Evolutionary conservation across 1,140 invertebrate genomes (phyloP).

Genomic region (Delia radicum): DNA sequence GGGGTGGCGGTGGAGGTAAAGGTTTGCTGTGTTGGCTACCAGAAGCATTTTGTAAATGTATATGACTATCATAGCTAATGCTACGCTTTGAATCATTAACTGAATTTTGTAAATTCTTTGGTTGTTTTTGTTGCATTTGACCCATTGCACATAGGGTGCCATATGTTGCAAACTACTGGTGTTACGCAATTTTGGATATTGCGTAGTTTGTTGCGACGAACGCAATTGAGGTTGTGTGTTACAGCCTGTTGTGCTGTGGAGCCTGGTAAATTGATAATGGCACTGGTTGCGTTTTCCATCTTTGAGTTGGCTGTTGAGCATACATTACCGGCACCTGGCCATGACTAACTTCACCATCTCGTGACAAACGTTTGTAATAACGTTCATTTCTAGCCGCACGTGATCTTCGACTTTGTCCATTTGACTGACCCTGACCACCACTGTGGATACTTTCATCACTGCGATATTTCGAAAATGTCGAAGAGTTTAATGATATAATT

Average conservation of each 20-base stretch:
- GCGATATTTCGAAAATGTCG: constrained; percentile 64
- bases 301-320: constrained; percentile 30
- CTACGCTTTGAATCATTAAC: constrained; percentile 46
- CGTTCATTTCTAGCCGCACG: constrained; percentile 75
- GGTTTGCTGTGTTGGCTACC: constrained; percentile 42
- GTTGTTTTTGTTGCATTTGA: constrained; percentile 7
- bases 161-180: constrained; percentile 30
- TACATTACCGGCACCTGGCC: constrained; percentile 24
- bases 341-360: constrained; percentile 60
- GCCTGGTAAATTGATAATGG: constrained; percentile 49
- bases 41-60: constrained; percentile 41
- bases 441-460: constrained; percentile 68
- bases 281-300: constrained; percentile 51
- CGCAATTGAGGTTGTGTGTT: background rate
- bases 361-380: constrained; percentile 72
- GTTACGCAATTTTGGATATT: constrained; percentile 18
- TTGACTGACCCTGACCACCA: constrained; percentile 59
- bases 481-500: constrained; percentile 64
- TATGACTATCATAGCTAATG: constrained; percentile 55
- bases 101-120: constrained; percentile 38
- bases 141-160: constrained; percentile 43
- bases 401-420: constrained; percentile 56
- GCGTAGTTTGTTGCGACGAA: background rate
- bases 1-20: constrained; percentile 67
- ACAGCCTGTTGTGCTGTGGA: background rate